These are phyloP conservation scores for Hassar affinis DNA, from an alignment of 2,113 vertebrate species.

Conservation along the genomic window DNA sequence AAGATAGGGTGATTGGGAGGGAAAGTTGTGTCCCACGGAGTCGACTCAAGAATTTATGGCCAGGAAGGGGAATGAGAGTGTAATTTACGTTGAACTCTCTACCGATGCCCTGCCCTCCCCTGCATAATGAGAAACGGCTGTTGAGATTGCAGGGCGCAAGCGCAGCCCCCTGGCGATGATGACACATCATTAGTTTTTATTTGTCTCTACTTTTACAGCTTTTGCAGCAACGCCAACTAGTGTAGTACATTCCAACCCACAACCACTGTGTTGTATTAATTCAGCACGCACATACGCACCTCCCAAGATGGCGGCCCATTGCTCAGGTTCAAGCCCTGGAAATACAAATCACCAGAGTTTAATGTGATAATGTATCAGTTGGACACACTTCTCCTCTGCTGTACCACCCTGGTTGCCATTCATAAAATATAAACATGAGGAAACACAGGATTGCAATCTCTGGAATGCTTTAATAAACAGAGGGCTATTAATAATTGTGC, in stretches of 20 bases:
- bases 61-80: constrained; percentile 73
- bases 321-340: constrained; percentile 28
- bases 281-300: constrained; percentile 51
- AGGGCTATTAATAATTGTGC: neutral
- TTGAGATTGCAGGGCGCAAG: constrained; percentile 61
- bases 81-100: constrained; percentile 72
- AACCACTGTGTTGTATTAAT: constrained; percentile 31
- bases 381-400: neutral
- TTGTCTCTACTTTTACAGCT: constrained; percentile 70
- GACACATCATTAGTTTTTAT: constrained; percentile 79
- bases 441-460: neutral
- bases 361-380: constrained; percentile 33
- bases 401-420: neutral
- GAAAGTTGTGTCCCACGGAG: constrained; percentile 62
- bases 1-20: constrained; percentile 57
- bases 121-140: constrained; percentile 77
- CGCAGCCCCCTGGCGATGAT: constrained; percentile 71
- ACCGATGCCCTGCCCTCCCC: constrained; percentile 71
- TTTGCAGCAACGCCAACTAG: constrained; percentile 62
- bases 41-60: constrained; percentile 70
- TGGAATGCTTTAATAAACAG: neutral
- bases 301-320: constrained; percentile 58
- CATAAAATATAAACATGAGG: neutral
- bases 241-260: constrained; percentile 57
- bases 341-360: constrained; percentile 33